Evolutionary conservation across 2,113 vertebrate genomes (phyloP).

Genomic region (Takifugu bimaculatus): DNA sequence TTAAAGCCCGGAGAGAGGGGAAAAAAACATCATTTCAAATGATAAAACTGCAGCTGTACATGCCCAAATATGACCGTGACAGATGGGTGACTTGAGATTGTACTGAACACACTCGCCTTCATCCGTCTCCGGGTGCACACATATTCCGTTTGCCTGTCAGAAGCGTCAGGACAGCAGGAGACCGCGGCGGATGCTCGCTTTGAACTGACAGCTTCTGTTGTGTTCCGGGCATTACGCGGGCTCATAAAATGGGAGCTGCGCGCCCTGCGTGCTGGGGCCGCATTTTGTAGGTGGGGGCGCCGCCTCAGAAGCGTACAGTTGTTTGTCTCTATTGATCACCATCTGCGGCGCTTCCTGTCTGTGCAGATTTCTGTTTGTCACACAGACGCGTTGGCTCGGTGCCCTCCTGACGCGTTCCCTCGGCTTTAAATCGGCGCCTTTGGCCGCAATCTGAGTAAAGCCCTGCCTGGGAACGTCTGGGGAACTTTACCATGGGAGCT

Average conservation of each 20-base stretch:
- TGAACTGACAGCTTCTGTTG: constrained; percentile 35
- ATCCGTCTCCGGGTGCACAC: constrained; percentile 32
- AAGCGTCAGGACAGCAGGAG: constrained; percentile 43
- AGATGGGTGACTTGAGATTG: constrained; percentile 55
- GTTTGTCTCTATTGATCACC: constrained; percentile 42
- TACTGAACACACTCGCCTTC: constrained; percentile 34
- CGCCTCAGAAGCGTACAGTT: constrained; percentile 13
- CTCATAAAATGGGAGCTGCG: constrained; percentile 18
- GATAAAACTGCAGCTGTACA: constrained; percentile 51
- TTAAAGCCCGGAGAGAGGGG: constrained; percentile 23
- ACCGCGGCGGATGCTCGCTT: constrained; percentile 37
- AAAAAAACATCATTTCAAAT: constrained; percentile 35
- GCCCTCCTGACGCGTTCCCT: constrained; percentile 14
- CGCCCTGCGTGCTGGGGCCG: neutral
- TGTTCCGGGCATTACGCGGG: too few species aligned
- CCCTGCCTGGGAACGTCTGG: constrained; percentile 37
- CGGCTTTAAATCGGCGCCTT: constrained; percentile 10
- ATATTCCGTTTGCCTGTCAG: constrained; percentile 45
- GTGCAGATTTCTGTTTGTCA: neutral
- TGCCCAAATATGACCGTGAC: constrained; percentile 40
- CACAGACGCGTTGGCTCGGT: constrained; percentile 1
- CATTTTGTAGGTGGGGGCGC: constrained; percentile 27
- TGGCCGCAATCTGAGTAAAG: constrained; percentile 25
- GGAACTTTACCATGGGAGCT: constrained; percentile 8
- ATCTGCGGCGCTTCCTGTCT: constrained; percentile 28